Percentiles rank a stretch among this genome's conserved stretches.
Evolutionary conservation across 2,113 vertebrate genomes (phyloP).

Genomic region (Poeciliopsis turrubarensis): DNA sequence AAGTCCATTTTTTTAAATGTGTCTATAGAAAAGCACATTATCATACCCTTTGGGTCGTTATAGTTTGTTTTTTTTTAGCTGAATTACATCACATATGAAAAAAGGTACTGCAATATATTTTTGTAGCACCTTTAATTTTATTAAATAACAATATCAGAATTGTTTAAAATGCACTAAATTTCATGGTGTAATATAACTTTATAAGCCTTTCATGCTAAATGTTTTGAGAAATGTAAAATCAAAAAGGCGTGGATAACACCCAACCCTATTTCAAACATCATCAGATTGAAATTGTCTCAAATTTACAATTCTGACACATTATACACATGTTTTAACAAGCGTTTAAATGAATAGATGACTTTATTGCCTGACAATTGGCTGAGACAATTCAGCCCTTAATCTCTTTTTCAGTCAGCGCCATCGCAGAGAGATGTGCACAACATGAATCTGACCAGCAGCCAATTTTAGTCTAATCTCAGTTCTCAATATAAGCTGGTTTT

Average conservation of each 20-base stretch:
- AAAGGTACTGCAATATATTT: neutral
- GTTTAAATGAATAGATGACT: slow-evolving; percentile 21
- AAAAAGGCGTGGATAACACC: neutral
- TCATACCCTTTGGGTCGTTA: neutral
- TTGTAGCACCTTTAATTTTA: neutral
- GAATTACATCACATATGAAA: neutral
- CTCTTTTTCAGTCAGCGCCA: slow-evolving; percentile 35
- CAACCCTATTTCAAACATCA: neutral
- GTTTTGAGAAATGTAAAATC: neutral
- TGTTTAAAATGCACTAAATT: neutral
- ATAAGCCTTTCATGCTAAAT: neutral
- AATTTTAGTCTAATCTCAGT: slow-evolving; percentile 68
- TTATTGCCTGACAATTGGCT: slow-evolving; percentile 6
- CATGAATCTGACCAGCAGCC: slow-evolving; percentile 65
- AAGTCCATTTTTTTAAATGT: too few species aligned
- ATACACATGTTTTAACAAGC: slow-evolving; percentile 2
- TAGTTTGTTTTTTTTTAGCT: neutral
- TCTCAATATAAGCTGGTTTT: slow-evolving; percentile 55
- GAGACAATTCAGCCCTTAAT: slow-evolving; percentile 49
- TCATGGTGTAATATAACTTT: neutral
- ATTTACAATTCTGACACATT: slow-evolving; percentile 2
- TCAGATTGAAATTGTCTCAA: slow-evolving; percentile 10
- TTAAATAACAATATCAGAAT: neutral
- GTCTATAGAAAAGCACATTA: too few species aligned
- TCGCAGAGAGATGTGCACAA: slow-evolving; percentile 63